Evolutionary conservation across 2,888 invertebrate species (phyloP).

Genomic region (Hecatera dysodea): DNA sequence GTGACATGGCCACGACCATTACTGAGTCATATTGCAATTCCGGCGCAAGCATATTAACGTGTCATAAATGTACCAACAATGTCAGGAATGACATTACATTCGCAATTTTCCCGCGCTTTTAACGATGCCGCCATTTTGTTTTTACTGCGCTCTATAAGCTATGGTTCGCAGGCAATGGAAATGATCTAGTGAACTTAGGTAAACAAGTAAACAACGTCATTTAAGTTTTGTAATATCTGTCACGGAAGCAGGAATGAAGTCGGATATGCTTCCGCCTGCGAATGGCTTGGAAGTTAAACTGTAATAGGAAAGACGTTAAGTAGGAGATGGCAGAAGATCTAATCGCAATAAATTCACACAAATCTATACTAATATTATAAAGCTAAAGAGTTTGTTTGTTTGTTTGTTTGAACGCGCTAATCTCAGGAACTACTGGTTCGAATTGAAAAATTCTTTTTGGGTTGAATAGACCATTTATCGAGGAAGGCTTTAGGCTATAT

Average conservation of each 20-base stretch:
- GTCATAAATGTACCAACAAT: slow-evolving; percentile 23
- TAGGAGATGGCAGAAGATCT: not conserved
- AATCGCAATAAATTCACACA: not conserved
- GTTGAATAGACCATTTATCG: too few species aligned
- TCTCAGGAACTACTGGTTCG: too few species aligned
- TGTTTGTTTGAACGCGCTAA: too few species aligned
- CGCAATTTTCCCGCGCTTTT: slow-evolving; percentile 24
- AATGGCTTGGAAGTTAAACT: slow-evolving; percentile 20
- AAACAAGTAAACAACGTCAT: slow-evolving; percentile 6
- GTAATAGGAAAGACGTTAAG: not conserved
- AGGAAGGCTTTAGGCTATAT: too few species aligned
- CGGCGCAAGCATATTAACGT: slow-evolving; percentile 9
- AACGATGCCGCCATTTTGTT: slow-evolving; percentile 19
- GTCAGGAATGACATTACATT: slow-evolving; percentile 3
- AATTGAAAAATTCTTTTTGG: too few species aligned
- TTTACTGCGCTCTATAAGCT: slow-evolving; percentile 5
- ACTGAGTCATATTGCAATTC: not conserved
- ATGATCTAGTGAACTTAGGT: slow-evolving; percentile 23
- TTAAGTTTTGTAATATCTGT: slow-evolving; percentile 10
- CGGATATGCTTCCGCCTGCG: slow-evolving; percentile 19
- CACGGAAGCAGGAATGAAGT: slow-evolving; percentile 37
- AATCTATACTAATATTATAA: too few species aligned
- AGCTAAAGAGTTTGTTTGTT: too few species aligned
- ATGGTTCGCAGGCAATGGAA: slow-evolving; percentile 20
- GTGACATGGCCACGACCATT: not conserved